A percentile compares a stretch with the other conserved stretches of the same genome.
Conservation (phyloP, 2,888 invertebrate genomes). For the Allygus modestus region DNA sequence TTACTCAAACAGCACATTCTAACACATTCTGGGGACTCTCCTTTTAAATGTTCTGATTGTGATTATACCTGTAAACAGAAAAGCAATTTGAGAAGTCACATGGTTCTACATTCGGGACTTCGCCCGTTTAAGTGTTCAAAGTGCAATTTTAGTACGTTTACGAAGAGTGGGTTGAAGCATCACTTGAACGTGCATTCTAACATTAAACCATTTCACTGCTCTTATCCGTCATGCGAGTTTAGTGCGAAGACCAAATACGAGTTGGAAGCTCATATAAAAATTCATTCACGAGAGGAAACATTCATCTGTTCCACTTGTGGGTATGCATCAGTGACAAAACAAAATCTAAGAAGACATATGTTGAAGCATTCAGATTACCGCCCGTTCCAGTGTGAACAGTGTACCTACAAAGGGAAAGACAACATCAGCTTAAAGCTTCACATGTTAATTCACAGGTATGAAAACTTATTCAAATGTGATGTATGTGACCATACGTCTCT, state of each 20-base stretch:
- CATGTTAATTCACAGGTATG: conserved; percentile 48
- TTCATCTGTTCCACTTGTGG: conserved; percentile 50
- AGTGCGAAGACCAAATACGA: conserved; percentile 34
- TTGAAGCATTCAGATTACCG: conserved; percentile 13
- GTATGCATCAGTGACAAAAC: conserved; percentile 15
- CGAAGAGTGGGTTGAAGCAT: conserved; percentile 23
- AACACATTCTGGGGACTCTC: conserved; percentile 42
- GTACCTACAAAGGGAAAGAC: conserved; percentile 25
- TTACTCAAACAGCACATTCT: conserved; percentile 35
- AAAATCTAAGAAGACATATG: conserved; percentile 2
- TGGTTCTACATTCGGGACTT: neutral
- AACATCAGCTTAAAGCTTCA: conserved; percentile 30
- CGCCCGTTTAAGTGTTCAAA: conserved; percentile 44
- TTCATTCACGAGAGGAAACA: conserved; percentile 20
- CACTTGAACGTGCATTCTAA: conserved; percentile 39
- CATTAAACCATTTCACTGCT: conserved; percentile 6
- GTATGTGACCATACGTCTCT: conserved; percentile 21
- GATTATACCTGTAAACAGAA: conserved; percentile 39
- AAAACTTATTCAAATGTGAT: conserved; percentile 27
- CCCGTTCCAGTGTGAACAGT: conserved; percentile 23
- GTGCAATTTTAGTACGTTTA: neutral
- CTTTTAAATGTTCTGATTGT: conserved; percentile 40
- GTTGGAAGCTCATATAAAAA: conserved; percentile 8
- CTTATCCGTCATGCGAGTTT: conserved; percentile 24
- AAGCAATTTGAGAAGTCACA: conserved; percentile 42